phyloP scores from a whole-genome alignment of 2,797 vertebrate species.

The Agapornis canus region DNA sequence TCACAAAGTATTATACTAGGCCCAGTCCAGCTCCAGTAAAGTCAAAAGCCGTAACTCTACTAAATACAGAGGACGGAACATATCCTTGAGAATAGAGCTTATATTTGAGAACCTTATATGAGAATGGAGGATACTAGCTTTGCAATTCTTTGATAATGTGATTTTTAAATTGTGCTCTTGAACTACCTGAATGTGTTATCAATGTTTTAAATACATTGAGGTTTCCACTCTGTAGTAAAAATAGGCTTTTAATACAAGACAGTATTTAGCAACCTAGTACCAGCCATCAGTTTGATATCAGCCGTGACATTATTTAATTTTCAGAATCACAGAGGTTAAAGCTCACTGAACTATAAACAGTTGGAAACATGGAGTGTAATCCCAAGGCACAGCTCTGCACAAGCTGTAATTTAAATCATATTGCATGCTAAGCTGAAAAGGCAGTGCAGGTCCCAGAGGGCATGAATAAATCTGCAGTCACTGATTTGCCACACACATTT shows the following conservation, averaged over 20 bases:
- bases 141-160: not conserved
- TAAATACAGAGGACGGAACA: not conserved
- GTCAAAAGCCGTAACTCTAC: not conserved
- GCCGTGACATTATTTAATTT: constrained; percentile 61
- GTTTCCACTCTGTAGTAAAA: constrained; percentile 26
- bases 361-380: constrained; percentile 49
- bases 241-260: constrained; percentile 5
- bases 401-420: constrained; percentile 69
- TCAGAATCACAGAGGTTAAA: constrained; percentile 61
- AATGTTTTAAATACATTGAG: not conserved
- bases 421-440: constrained; percentile 64
- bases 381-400: constrained; percentile 57
- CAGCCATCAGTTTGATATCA: constrained; percentile 61
- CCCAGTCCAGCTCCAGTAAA: not conserved
- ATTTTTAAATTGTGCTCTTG: not conserved
- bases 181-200: not conserved
- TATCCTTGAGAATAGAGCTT: not conserved
- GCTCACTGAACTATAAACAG: constrained; percentile 69
- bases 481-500: constrained; percentile 57
- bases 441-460: constrained; percentile 43
- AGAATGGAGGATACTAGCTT: not conserved
- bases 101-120: not conserved
- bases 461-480: constrained; percentile 64
- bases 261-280: constrained; percentile 25
- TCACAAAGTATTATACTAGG: not conserved